Evolutionary conservation across 2,113 vertebrate genomes (phyloP).

Genomic region (Butorides virescens): DNA sequence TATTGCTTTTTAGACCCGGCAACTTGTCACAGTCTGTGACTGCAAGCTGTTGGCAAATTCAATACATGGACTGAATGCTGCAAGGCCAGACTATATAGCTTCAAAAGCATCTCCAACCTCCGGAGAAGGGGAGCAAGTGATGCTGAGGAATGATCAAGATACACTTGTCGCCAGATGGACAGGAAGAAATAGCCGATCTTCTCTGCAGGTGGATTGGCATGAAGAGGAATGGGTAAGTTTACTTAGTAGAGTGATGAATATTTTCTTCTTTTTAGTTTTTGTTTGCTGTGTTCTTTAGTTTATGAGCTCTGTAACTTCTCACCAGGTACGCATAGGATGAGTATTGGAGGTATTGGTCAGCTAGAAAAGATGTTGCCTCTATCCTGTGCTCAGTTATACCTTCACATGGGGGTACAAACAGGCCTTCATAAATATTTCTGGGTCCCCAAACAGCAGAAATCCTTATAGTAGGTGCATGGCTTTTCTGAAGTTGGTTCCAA

Average conservation of each 20-base stretch:
- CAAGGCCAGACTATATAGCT: conserved; percentile 94
- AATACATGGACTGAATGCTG: conserved; percentile 92
- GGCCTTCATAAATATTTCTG: background rate
- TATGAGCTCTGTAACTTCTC: background rate
- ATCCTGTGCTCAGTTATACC: background rate
- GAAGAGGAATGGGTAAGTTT: conserved; percentile 95
- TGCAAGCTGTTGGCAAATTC: conserved; percentile 93
- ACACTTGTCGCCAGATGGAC: conserved; percentile 94
- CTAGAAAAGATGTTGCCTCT: background rate
- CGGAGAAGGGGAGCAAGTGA: conserved; percentile 90
- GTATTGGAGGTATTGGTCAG: background rate
- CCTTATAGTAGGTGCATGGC: background rate
- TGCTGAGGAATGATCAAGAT: conserved; percentile 96
- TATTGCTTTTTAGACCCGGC: conserved; percentile 83
- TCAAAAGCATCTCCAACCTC: conserved; percentile 92
- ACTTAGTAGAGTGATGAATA: background rate
- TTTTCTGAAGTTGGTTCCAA: background rate
- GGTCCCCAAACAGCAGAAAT: background rate
- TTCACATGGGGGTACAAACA: background rate
- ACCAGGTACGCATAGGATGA: background rate
- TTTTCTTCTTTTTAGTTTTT: background rate
- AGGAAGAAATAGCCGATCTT: conserved; percentile 87
- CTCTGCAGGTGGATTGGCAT: conserved; percentile 90
- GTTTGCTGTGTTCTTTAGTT: background rate
- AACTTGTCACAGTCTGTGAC: conserved; percentile 94